Evolutionary conservation across 2,888 invertebrate species (phyloP), one percentile per base, ranked within the genome.

Genomic region (Leptinotarsa tumamoca): DNA sequence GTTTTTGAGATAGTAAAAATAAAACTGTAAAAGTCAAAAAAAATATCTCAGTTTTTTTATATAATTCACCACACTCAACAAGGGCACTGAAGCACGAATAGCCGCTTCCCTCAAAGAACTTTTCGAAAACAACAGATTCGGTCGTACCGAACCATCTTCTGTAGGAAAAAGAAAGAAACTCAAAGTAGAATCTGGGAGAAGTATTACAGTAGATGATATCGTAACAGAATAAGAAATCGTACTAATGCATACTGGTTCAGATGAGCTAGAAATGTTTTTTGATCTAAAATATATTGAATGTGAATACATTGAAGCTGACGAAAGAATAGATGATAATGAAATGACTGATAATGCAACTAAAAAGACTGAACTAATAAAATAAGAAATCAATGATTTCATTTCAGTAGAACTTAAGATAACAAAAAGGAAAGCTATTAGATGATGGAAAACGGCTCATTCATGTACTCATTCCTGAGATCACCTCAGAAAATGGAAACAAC

Each of bases 121-220:
- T 4, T 27, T 27, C 27, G 27, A 27, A 27, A 27, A 27, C 4
- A 27, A 4, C 27, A 27, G 4, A 27, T 27, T 27, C 4, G 27
- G 27, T 27, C 27, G 27, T 27, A 4, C 27, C 27, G 4, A 27
- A 27, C 0, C 27, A 27, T 27, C 27, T 27, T 27, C 4, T 4
- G 4, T 27, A 27, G 27, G 1, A 4, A 4, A 27, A 27, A 27
- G 27, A 27, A 4, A 27, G 4, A 27, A 27, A 27, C 0, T 27
- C 27, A 27, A 27, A 27, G 27, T 27, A 27, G 27, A 27, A 68
- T 33, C 71, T 23, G 67, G 68, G 50, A 74, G 67, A 67, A 74
- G 71, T 50, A 74, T 74, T 33, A 49, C 71, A 43, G 7, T 33
- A 54, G 51, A 67, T 51, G 68, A 71, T 49, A 71, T 33, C 33